These are phyloP conservation scores for Thalpophila matura DNA, from an alignment of 2,888 invertebrate species.

Conservation along the genomic window DNA sequence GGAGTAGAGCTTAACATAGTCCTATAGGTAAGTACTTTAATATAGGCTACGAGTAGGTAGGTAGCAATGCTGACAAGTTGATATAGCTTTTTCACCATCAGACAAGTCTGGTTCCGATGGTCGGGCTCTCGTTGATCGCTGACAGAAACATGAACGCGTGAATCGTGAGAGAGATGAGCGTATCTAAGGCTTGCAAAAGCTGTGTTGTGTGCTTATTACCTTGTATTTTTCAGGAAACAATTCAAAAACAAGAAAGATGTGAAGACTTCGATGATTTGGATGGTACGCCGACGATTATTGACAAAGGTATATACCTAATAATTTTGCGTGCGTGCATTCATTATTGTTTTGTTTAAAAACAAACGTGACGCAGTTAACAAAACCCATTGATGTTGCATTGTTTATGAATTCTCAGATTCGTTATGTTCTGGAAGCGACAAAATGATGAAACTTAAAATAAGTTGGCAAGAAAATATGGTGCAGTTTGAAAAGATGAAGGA, in stretches of 20 bases:
- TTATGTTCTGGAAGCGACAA: conserved; percentile 67
- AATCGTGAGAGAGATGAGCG: too few species aligned
- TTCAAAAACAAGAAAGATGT: conserved; percentile 66
- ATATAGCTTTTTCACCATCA: too few species aligned
- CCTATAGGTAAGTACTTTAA: too few species aligned
- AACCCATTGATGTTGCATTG: background rate
- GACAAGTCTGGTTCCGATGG: too few species aligned
- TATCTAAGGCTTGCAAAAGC: too few species aligned
- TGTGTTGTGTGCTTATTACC: too few species aligned
- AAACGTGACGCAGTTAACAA: background rate
- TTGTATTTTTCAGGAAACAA: conserved; percentile 71
- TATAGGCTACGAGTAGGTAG: too few species aligned
- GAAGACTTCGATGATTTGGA: conserved; percentile 71
- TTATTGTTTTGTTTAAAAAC: background rate
- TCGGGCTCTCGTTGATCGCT: too few species aligned
- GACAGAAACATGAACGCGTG: too few species aligned
- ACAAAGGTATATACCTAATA: conserved; percentile 27
- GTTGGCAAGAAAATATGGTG: conserved; percentile 77
- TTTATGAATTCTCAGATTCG: conserved; percentile 67
- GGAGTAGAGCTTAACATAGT: too few species aligned
- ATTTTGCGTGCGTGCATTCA: background rate
- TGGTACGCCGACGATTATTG: background rate
- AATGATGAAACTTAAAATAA: conserved; percentile 69
- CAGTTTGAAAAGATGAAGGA: conserved; percentile 79
- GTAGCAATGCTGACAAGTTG: too few species aligned